These are phyloP conservation scores for Dendroctonus ponderosae DNA, from an alignment of 1,140 invertebrate species.

Conservation along the genomic window DNA sequence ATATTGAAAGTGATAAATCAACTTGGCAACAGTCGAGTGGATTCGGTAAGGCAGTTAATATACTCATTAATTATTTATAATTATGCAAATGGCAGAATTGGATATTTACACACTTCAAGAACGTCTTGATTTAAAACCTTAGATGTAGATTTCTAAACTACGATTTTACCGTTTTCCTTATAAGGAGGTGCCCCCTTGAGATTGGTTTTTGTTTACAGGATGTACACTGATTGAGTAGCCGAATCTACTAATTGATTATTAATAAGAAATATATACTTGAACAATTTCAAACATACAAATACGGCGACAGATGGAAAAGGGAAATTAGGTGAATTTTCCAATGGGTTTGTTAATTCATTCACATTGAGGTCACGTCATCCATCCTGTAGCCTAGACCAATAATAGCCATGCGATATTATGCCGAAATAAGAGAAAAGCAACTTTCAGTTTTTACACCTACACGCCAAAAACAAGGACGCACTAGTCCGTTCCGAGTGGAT, in stretches of 20 bases:
- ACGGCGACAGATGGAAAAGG: too few relatives aligned
- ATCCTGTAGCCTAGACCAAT: neutral
- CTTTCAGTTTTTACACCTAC: conserved; percentile 29
- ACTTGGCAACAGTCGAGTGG: neutral
- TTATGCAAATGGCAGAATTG: conserved; percentile 19
- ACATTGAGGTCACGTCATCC: neutral
- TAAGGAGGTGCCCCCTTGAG: conserved; percentile 7
- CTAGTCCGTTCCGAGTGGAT: conserved; percentile 10
- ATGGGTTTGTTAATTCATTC: too few relatives aligned
- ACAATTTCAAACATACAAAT: too few relatives aligned
- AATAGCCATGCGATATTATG: conserved; percentile 14
- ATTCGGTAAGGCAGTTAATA: neutral
- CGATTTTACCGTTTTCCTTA: conserved; percentile 22
- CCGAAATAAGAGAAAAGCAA: conserved; percentile 25
- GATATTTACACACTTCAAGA: conserved; percentile 21
- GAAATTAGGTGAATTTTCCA: too few relatives aligned
- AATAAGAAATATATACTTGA: too few relatives aligned
- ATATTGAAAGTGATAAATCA: conserved; percentile 15
- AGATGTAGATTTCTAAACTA: conserved; percentile 25
- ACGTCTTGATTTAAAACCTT: conserved; percentile 11
- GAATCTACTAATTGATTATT: neutral
- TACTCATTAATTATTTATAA: conserved; percentile 26
- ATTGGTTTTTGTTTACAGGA: conserved; percentile 3
- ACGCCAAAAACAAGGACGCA: conserved; percentile 27
- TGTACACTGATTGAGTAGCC: conserved; percentile 1